These are phyloP conservation scores for Sclerurus mexicanus DNA, from an alignment of 2,113 vertebrate genomes.

Conservation along the genomic window DNA sequence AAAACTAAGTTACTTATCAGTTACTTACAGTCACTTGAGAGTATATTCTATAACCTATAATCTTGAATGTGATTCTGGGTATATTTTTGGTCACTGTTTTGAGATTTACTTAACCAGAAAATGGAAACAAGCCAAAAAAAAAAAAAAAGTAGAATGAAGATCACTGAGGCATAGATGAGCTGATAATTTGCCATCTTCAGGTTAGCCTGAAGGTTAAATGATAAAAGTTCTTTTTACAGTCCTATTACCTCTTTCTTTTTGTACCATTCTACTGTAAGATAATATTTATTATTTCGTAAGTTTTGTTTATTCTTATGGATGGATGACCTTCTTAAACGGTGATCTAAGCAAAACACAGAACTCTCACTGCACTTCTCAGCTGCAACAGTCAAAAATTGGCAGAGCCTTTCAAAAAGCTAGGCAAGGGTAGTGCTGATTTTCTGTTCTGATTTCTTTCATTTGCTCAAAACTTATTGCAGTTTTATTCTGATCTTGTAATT, in stretches of 20 bases:
- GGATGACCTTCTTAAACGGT: constrained; percentile 48
- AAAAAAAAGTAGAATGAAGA: constrained; percentile 42
- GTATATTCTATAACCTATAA: constrained; percentile 46
- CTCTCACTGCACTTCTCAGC: constrained; percentile 18
- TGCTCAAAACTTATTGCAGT: constrained; percentile 69
- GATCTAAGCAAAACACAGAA: constrained; percentile 40
- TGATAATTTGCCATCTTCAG: constrained; percentile 67
- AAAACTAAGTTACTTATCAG: constrained; percentile 29
- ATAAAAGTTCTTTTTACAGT: constrained; percentile 44
- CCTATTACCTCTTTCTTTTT: constrained; percentile 44
- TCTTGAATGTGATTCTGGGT: constrained; percentile 23
- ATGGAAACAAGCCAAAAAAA: constrained; percentile 40
- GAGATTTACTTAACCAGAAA: constrained; percentile 70
- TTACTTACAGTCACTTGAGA: not conserved
- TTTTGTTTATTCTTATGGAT: constrained; percentile 43
- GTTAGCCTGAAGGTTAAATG: constrained; percentile 52
- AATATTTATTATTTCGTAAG: constrained; percentile 42
- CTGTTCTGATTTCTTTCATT: constrained; percentile 65
- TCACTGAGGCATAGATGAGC: constrained; percentile 52
- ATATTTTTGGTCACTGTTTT: constrained; percentile 63
- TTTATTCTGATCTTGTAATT: constrained; percentile 71
- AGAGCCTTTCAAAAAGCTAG: constrained; percentile 58
- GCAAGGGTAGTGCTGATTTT: constrained; percentile 47
- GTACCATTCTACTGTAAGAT: constrained; percentile 17
- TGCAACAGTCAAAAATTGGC: constrained; percentile 46